Percentiles rank a stretch among this genome's conserved stretches.
Conservation (phyloP, 1,140 invertebrate genomes). For the Telenomus remus region DNA sequence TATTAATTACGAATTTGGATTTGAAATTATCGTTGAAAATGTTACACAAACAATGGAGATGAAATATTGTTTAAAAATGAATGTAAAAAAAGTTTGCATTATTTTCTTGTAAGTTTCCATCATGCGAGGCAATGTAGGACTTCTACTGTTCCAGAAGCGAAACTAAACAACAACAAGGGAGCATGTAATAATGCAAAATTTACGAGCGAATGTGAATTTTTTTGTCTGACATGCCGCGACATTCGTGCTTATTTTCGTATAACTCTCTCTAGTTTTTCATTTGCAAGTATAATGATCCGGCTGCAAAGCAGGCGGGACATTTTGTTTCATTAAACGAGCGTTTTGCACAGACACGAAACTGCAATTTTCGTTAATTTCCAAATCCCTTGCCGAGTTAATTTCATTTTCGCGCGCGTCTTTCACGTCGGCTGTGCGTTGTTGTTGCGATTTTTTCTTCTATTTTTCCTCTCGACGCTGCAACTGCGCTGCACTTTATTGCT, state of each 20-base stretch:
- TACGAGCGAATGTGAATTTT: conserved; percentile 16
- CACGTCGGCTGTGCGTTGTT: not conserved
- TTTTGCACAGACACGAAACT: conserved; percentile 49
- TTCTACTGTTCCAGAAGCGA: conserved; percentile 28
- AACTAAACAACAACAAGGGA: conserved; percentile 24
- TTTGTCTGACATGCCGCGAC: not conserved
- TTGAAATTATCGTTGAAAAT: no score
- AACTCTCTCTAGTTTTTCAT: conserved; percentile 14
- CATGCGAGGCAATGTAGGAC: conserved; percentile 15
- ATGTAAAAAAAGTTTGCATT: no score
- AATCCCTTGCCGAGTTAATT: conserved; percentile 38
- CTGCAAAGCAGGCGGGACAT: not conserved
- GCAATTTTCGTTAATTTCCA: conserved; percentile 49
- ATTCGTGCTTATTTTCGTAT: conserved; percentile 12
- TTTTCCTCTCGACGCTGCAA: conserved; percentile 19
- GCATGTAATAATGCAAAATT: conserved; percentile 11
- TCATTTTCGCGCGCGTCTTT: conserved; percentile 27
- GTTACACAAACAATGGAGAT: no score
- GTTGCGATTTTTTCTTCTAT: conserved; percentile 9
- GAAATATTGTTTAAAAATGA: no score
- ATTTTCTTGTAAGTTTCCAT: no score
- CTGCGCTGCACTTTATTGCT: conserved; percentile 45
- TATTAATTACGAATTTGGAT: no score
- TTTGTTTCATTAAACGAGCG: conserved; percentile 39
- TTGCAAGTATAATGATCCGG: conserved; percentile 32